A percentile compares a stretch with the other conserved stretches of the same genome.
Evolutionary conservation across 2,888 invertebrate genomes (phyloP).

Genomic region (Thera obeliscata): DNA sequence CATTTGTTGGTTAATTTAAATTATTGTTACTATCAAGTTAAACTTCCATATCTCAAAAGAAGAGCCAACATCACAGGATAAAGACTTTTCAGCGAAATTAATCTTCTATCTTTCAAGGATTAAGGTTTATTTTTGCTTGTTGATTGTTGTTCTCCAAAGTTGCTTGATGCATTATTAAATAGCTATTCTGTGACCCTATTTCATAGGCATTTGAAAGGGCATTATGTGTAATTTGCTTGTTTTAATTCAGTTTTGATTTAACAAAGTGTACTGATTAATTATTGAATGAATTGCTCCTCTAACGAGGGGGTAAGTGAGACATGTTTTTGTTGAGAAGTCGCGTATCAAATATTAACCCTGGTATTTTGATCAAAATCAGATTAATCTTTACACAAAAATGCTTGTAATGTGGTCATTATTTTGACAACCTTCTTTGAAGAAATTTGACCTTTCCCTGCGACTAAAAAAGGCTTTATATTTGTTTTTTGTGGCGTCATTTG

Average conservation of each 20-base stretch:
- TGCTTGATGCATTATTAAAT: constrained; percentile 76
- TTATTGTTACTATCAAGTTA: constrained; percentile 62
- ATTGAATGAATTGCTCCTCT: constrained; percentile 59
- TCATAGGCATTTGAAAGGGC: constrained; percentile 69
- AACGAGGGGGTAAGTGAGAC: constrained; percentile 9
- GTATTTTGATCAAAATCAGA: too few species aligned
- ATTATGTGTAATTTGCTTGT: constrained; percentile 80
- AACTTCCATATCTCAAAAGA: constrained; percentile 60
- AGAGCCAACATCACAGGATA: constrained; percentile 67
- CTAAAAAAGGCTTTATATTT: too few species aligned
- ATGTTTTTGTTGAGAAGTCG: neutral
- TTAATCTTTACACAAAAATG: too few species aligned
- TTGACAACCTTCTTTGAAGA: too few species aligned
- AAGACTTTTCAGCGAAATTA: constrained; percentile 15
- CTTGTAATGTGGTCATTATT: too few species aligned
- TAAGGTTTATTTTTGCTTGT: constrained; percentile 41
- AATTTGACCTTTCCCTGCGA: too few species aligned
- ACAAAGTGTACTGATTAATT: constrained; percentile 76
- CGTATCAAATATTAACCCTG: too few species aligned
- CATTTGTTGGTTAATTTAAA: constrained; percentile 53
- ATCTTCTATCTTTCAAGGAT: neutral
- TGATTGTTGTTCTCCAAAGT: constrained; percentile 45
- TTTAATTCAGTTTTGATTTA: constrained; percentile 81
- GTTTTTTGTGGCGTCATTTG: too few species aligned
- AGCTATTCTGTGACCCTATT: constrained; percentile 77